A percentile compares a stretch with the other conserved stretches of the same genome.
Evolutionary conservation across 2,888 invertebrate species (phyloP).

Genomic region (Heliconius cydno): DNA sequence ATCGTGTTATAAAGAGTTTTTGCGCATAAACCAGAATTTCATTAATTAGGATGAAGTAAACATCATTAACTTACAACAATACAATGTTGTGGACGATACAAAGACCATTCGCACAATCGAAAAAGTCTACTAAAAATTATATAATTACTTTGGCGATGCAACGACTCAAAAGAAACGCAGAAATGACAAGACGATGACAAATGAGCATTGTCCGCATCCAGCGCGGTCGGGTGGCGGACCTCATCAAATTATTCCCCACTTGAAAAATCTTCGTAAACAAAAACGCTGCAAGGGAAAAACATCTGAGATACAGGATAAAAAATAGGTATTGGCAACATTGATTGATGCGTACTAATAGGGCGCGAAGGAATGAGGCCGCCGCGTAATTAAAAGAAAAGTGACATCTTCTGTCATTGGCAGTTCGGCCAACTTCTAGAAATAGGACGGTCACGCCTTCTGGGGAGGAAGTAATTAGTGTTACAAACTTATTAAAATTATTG

Average conservation of each 20-base stretch:
- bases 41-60: conserved; percentile 27
- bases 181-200: conserved; percentile 84
- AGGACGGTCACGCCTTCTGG: conserved; percentile 79
- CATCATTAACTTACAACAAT: conserved; percentile 49
- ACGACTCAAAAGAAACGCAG: conserved; percentile 81
- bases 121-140: conserved; percentile 77
- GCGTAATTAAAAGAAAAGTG: conserved; percentile 82
- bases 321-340: conserved; percentile 84
- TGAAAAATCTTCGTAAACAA: conserved; percentile 83
- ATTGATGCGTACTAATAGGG: conserved; percentile 84
- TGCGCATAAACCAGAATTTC: conserved; percentile 22
- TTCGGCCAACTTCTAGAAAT: conserved; percentile 74
- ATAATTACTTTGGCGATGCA: conserved; percentile 81
- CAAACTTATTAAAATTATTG: conserved; percentile 82
- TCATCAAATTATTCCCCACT: conserved; percentile 84
- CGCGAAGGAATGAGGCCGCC: conserved; percentile 81
- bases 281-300: conserved; percentile 76
- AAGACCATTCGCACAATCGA: conserved; percentile 54
- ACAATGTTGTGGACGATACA: conserved; percentile 45
- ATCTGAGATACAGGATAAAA: conserved; percentile 74
- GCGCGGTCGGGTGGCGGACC: conserved; percentile 82
- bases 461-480: conserved; percentile 81
- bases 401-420: conserved; percentile 81
- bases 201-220: conserved; percentile 79
- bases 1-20: conserved; percentile 8